Percentiles rank a stretch among this genome's conserved stretches.
Conservation (phyloP, 2,888 invertebrate species). For the Synanthedon andrenaeformis region DNA sequence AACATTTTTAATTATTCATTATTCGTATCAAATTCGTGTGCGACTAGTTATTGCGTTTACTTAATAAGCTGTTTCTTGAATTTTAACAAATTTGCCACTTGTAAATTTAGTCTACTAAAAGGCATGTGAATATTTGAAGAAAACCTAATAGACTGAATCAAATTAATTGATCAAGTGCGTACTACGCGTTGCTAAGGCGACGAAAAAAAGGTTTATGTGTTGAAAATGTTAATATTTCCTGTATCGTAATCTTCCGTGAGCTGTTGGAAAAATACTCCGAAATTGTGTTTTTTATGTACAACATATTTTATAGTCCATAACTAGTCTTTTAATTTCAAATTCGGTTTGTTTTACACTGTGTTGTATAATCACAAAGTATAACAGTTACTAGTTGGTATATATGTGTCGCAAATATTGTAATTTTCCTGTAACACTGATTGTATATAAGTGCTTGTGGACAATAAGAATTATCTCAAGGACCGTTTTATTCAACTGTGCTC, state of each 20-base stretch:
- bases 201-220: background rate
- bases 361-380: background rate
- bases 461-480: conserved; percentile 9
- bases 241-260: background rate
- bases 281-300: too few relatives aligned
- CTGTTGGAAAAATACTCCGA: background rate
- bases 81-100: conserved; percentile 6
- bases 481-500: conserved; percentile 8
- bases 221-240: background rate
- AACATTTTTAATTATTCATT: conserved; percentile 42
- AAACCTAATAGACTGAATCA: background rate
- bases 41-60: conserved; percentile 17
- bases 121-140: too few relatives aligned
- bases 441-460: conserved; percentile 1
- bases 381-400: background rate
- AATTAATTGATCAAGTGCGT: background rate
- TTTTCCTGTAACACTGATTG: conserved; percentile 5
- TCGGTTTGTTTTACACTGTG: background rate
- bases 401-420: background rate
- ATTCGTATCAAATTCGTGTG: conserved; percentile 32
- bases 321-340: background rate
- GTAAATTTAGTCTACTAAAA: too few relatives aligned
- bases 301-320: background rate
- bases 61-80: conserved; percentile 9
- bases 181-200: conserved; percentile 1